Conservation (phyloP, 2,113 vertebrate species). For the Xiphophorus couchianus region DNA sequence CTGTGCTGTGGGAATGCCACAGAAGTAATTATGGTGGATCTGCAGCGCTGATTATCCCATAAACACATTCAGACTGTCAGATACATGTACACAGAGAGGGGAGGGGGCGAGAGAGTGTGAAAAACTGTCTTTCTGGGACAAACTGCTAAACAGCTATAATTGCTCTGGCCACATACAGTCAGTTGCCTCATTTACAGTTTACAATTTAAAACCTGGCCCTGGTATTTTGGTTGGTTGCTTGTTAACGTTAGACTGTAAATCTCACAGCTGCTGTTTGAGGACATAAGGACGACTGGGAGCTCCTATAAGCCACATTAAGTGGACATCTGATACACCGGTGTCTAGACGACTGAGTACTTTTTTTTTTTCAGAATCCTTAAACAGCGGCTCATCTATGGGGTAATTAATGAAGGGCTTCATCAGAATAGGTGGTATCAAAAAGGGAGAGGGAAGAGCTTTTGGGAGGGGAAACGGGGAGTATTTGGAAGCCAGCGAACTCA, state of each 20-base stretch:
- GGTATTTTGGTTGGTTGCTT: constrained; percentile 60
- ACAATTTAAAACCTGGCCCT: constrained; percentile 53
- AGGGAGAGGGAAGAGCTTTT: background rate
- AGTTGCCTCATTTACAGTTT: constrained; percentile 69
- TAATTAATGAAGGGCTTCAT: background rate
- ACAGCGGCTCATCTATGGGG: background rate
- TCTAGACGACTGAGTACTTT: constrained; percentile 62
- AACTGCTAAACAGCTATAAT: constrained; percentile 47
- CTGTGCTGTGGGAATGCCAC: constrained; percentile 67
- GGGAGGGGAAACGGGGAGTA: background rate
- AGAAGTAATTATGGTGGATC: constrained; percentile 72
- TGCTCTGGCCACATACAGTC: constrained; percentile 34
- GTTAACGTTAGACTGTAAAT: constrained; percentile 66
- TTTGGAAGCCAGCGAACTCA: background rate
- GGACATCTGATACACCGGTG: constrained; percentile 64
- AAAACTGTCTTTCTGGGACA: constrained; percentile 40
- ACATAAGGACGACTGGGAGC: constrained; percentile 50
- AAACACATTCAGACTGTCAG: constrained; percentile 58
- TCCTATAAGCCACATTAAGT: constrained; percentile 64
- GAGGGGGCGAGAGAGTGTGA: constrained; percentile 38
- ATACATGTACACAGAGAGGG: constrained; percentile 26
- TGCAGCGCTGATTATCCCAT: constrained; percentile 74
- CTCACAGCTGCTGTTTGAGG: constrained; percentile 59
- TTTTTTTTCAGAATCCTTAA: constrained; percentile 27
- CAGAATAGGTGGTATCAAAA: background rate